Conservation (phyloP, 1,140 invertebrate species). For the Probaryconus sp. region DNA sequence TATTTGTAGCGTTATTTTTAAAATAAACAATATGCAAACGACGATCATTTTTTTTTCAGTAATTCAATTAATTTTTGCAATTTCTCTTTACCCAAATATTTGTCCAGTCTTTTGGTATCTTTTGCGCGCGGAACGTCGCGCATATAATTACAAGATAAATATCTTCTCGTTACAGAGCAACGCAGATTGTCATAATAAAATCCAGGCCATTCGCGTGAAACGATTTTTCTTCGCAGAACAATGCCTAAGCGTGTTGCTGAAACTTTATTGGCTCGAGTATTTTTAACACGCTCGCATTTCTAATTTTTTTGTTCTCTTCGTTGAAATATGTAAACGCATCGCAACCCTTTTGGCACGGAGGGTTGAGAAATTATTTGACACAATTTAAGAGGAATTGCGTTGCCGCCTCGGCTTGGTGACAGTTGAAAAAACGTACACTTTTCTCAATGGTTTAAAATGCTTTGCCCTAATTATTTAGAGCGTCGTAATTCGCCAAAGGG, state of each 20-base stretch:
- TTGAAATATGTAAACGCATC: conserved; percentile 12
- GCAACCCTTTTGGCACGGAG: conserved; percentile 1
- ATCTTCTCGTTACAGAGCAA: conserved; percentile 30
- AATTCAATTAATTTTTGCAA: no score
- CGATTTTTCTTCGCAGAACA: conserved; percentile 20
- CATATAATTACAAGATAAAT: conserved; percentile 55
- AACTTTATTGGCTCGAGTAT: conserved; percentile 38
- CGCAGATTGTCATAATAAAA: conserved; percentile 46
- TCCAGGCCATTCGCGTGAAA: conserved; percentile 12
- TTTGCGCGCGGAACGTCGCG: conserved; percentile 2
- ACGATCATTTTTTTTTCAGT: no score
- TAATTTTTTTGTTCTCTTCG: conserved; percentile 8
- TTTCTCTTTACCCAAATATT: no score
- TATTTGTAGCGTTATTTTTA: no score
- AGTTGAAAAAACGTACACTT: no score
- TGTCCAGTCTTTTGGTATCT: conserved; percentile 26
- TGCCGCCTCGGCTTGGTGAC: no score
- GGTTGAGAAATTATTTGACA: no score
- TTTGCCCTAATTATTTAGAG: no score
- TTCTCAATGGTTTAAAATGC: no score
- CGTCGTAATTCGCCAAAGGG: no score
- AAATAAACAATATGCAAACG: no score
- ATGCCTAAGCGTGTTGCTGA: conserved; percentile 4
- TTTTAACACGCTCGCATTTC: conserved; percentile 10
- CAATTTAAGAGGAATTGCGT: no score